phyloP scores from a whole-genome alignment of 2,113 vertebrate species.

The Elaphurus davidianus region DNA sequence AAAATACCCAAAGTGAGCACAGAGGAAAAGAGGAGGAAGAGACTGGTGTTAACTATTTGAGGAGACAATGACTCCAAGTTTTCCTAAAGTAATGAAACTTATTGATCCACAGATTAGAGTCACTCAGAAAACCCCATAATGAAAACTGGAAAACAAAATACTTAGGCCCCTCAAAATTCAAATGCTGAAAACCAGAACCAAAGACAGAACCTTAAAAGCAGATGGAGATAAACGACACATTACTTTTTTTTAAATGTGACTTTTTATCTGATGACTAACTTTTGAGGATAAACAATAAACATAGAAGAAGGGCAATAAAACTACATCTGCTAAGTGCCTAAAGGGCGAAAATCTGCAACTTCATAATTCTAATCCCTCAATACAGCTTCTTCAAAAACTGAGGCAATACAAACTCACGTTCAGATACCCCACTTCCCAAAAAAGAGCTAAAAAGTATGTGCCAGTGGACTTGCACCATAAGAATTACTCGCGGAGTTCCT shows the following conservation, averaged over 20 bases:
- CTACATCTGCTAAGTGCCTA: background rate
- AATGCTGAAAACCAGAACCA: background rate
- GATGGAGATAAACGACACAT: background rate
- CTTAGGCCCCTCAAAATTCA: background rate
- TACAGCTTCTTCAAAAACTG: background rate
- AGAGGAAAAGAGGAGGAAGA: background rate
- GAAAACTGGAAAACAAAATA: background rate
- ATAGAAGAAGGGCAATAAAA: background rate
- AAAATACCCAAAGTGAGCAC: background rate
- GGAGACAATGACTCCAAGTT: background rate
- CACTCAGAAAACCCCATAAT: background rate
- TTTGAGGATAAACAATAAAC: background rate
- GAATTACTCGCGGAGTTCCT: background rate
- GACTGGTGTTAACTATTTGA: background rate
- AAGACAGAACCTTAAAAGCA: background rate
- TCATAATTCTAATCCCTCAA: background rate
- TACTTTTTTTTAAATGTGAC: background rate
- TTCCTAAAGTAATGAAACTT: background rate
- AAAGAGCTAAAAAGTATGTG: background rate
- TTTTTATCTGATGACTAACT: background rate
- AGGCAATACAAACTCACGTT: background rate
- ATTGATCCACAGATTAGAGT: background rate
- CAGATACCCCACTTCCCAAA: fast-evolving
- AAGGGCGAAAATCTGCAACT: background rate
- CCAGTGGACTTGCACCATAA: background rate